phyloP scores from a whole-genome alignment of 1,140 invertebrate species.

The Homarus americanus region DNA sequence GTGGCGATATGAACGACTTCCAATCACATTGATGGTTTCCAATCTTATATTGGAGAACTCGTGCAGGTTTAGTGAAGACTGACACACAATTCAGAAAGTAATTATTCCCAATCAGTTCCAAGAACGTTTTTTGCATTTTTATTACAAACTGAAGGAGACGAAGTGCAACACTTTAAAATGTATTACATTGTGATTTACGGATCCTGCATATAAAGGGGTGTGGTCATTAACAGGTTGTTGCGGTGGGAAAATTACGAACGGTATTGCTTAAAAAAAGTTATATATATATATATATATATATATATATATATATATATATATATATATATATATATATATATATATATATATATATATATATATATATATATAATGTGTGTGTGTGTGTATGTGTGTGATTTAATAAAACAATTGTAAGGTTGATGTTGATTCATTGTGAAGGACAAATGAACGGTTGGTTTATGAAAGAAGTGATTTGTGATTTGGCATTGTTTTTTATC shows the following conservation, averaged over 20 bases:
- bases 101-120: neutral
- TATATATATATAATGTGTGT: no score
- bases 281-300: conserved; percentile 6
- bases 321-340: conserved; percentile 13
- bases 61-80: no score
- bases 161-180: neutral
- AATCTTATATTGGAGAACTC: no score
- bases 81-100: no score
- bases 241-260: neutral
- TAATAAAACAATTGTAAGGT: no score
- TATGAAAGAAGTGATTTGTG: no score
- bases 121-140: neutral
- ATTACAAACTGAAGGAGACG: neutral
- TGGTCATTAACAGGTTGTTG: neutral
- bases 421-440: no score
- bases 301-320: conserved; percentile 13
- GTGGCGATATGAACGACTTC: neutral
- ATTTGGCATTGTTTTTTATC: no score
- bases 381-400: no score
- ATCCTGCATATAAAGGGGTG: neutral
- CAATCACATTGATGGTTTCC: no score
- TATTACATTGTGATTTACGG: neutral
- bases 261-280: neutral
- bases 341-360: conserved; percentile 13
- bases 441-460: no score